Evolutionary conservation across 2,797 vertebrate genomes (phyloP).

Genomic region (Acridotheres tristis): DNA sequence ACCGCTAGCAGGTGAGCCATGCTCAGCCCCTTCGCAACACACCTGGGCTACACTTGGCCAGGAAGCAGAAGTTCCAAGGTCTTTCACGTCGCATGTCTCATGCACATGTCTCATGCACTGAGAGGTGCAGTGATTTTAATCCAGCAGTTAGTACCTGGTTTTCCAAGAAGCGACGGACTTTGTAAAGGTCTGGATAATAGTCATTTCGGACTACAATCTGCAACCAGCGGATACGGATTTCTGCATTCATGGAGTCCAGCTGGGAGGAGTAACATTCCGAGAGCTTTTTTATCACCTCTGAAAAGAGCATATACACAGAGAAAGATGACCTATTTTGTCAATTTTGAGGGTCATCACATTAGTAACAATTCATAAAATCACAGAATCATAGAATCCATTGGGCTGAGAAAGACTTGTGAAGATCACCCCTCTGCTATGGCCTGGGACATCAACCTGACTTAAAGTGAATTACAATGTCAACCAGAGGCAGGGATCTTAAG

Average conservation of each 20-base stretch:
- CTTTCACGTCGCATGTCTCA: constrained; percentile 66
- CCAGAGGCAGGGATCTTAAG: neutral
- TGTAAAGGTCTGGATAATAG: constrained; percentile 89
- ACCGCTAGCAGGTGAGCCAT: constrained; percentile 59
- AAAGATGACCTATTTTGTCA: neutral
- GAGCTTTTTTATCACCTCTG: constrained; percentile 88
- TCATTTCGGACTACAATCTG: constrained; percentile 92
- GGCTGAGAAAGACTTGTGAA: neutral
- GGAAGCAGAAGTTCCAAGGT: constrained; percentile 67
- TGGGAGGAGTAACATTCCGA: constrained; percentile 87
- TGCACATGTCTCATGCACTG: constrained; percentile 65
- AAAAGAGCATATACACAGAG: constrained; percentile 3
- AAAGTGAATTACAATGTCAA: neutral
- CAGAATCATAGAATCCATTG: neutral
- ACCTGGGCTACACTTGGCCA: constrained; percentile 70
- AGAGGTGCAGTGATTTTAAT: constrained; percentile 64
- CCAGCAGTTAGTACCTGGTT: constrained; percentile 83
- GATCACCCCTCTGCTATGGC: neutral
- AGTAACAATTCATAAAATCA: neutral
- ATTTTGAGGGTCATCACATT: neutral
- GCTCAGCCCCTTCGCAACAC: constrained; percentile 56
- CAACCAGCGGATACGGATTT: constrained; percentile 94
- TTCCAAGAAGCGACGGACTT: constrained; percentile 90
- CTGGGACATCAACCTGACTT: neutral
- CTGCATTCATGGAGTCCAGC: constrained; percentile 90